These are phyloP conservation scores for Oenanthe oenanthe DNA, from an alignment of 2,113 vertebrate genomes.

Conservation along the genomic window DNA sequence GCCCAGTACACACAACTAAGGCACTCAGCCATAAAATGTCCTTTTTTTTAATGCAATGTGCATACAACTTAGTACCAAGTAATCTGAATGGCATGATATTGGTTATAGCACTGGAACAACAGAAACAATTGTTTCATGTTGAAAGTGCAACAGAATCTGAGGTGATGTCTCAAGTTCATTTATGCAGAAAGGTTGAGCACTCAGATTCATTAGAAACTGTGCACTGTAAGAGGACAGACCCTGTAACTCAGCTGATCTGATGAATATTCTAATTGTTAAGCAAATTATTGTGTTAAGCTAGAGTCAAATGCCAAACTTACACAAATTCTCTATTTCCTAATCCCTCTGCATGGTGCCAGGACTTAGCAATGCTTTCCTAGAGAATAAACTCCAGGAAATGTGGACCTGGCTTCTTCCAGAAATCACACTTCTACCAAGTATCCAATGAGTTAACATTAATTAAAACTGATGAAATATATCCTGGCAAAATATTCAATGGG, in stretches of 20 bases:
- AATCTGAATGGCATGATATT: slow-evolving; percentile 41
- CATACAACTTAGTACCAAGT: not conserved
- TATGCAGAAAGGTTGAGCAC: slow-evolving; percentile 1
- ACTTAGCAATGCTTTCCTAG: not conserved
- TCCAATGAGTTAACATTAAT: not conserved
- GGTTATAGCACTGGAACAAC: slow-evolving; percentile 25
- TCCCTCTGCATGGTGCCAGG: not conserved
- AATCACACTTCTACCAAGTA: not conserved
- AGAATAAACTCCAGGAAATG: not conserved
- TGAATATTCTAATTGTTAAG: not conserved
- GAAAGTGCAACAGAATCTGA: not conserved
- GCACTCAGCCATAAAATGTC: not conserved
- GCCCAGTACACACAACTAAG: not conserved
- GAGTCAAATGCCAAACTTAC: not conserved
- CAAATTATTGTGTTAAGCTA: not conserved
- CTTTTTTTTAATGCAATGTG: slow-evolving; percentile 22
- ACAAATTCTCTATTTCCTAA: not conserved
- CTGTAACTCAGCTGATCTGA: not conserved
- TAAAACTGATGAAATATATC: not conserved
- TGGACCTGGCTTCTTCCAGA: not conserved
- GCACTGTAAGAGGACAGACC: not conserved
- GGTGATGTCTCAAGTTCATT: not conserved
- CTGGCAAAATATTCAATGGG: not conserved
- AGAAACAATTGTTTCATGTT: slow-evolving; percentile 24
- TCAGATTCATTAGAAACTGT: not conserved